Percentiles rank a stretch among this genome's conserved stretches.
These are phyloP conservation scores for Coleophora flavipennella DNA, from an alignment of 2,888 invertebrate genomes.

Conservation along the genomic window DNA sequence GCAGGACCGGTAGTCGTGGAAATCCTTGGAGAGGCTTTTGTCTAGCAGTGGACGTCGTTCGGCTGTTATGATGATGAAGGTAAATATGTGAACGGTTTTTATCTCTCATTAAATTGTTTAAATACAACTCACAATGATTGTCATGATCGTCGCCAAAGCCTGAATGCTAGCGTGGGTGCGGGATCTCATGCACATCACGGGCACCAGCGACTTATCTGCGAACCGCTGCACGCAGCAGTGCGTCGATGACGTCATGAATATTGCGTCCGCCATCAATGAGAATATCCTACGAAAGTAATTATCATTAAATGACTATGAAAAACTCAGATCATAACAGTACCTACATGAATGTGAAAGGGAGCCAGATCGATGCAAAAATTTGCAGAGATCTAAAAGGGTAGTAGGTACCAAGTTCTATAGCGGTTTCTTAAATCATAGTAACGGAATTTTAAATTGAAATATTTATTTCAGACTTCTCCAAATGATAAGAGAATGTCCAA, in stretches of 20 bases:
- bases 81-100: too few species aligned
- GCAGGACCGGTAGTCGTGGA: too few species aligned
- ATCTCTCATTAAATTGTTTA: too few species aligned
- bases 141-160: slow-evolving; percentile 48
- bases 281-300: slow-evolving; percentile 35
- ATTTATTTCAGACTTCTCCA: too few species aligned
- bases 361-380: neutral
- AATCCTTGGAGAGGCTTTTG: too few species aligned
- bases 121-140: slow-evolving; percentile 35
- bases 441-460: too few species aligned
- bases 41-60: too few species aligned
- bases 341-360: neutral
- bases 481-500: too few species aligned
- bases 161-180: slow-evolving; percentile 52
- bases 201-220: slow-evolving; percentile 41
- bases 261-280: slow-evolving; percentile 51
- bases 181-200: slow-evolving; percentile 52
- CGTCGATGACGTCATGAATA: slow-evolving; percentile 45
- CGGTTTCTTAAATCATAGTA: too few species aligned
- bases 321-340: neutral
- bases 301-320: neutral
- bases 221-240: slow-evolving; percentile 50
- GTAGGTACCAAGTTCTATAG: too few species aligned
- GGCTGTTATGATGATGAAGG: too few species aligned
- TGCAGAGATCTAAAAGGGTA: neutral